A percentile compares a stretch with the other conserved stretches of the same genome.
Conservation (phyloP, 2,113 vertebrate species). For the Apus apus region DNA sequence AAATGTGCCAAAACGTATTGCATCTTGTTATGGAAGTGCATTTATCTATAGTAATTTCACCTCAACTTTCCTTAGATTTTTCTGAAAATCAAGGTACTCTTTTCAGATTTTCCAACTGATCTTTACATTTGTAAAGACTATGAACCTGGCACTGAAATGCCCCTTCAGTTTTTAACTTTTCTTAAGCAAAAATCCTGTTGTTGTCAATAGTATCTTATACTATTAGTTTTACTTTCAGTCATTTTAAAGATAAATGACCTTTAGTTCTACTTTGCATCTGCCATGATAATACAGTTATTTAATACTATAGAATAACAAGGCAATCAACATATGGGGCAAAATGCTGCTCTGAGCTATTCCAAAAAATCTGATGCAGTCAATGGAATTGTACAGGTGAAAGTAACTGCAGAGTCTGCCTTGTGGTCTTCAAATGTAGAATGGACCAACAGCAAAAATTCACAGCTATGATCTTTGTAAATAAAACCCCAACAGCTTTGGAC, state of each 20-base stretch:
- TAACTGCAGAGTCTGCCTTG: slow-evolving; percentile 13
- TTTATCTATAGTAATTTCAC: slow-evolving; percentile 41
- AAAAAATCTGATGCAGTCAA: neutral
- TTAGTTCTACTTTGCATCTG: slow-evolving; percentile 32
- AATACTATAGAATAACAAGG: slow-evolving; percentile 29
- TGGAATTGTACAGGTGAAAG: neutral
- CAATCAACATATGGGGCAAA: neutral
- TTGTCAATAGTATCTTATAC: neutral
- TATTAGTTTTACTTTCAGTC: neutral
- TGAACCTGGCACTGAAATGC: neutral
- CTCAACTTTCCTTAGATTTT: neutral
- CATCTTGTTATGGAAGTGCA: slow-evolving; percentile 60
- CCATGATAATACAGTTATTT: neutral
- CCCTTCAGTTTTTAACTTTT: neutral
- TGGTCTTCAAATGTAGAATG: slow-evolving; percentile 1
- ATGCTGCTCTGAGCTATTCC: slow-evolving; percentile 1
- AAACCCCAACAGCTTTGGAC: slow-evolving; percentile 64
- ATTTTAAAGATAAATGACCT: slow-evolving; percentile 29
- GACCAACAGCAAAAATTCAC: slow-evolving; percentile 50
- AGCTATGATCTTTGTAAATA: slow-evolving; percentile 1
- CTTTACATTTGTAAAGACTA: neutral
- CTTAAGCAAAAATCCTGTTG: neutral
- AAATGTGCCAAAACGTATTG: slow-evolving; percentile 65
- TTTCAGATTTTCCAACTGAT: neutral
- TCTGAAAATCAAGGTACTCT: neutral